Evolutionary conservation across 1,140 invertebrate genomes (phyloP).

Genomic region (Rhynchophorus ferrugineus): DNA sequence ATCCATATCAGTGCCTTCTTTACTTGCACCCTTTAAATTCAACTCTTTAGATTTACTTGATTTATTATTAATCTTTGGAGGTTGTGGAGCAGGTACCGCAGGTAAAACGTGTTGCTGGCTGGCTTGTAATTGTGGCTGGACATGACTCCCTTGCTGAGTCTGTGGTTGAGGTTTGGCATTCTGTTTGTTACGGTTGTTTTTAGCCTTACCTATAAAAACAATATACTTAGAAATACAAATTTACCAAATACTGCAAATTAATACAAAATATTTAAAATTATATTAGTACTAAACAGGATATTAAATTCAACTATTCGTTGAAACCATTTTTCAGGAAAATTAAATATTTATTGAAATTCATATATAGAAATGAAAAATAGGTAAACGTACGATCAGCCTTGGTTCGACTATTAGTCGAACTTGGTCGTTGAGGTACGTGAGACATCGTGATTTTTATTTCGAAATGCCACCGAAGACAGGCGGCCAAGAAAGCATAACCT

Average conservation of each 20-base stretch:
- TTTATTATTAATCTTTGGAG: slow-evolving; percentile 32
- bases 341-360: no score
- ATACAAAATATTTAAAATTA: neutral
- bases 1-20: slow-evolving; percentile 44
- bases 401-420: no score
- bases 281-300: neutral
- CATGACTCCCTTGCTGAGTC: slow-evolving; percentile 5
- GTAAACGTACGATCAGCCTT: no score
- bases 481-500: no score
- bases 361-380: no score
- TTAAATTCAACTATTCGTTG: no score
- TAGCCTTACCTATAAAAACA: slow-evolving; percentile 35
- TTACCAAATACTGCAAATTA: neutral
- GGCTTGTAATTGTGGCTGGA: slow-evolving; percentile 5
- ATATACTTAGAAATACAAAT: slow-evolving; percentile 1
- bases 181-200: slow-evolving; percentile 24
- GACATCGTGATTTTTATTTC: no score
- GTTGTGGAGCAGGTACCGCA: slow-evolving; percentile 29
- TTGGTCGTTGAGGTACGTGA: no score
- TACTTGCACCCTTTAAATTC: slow-evolving; percentile 40
- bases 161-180: slow-evolving; percentile 8
- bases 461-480: no score
- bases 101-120: slow-evolving; percentile 7
- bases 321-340: no score
- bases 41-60: slow-evolving; percentile 38